Evolutionary conservation across 1,140 invertebrate genomes (phyloP).

Genomic region (Formica exsecta): DNA sequence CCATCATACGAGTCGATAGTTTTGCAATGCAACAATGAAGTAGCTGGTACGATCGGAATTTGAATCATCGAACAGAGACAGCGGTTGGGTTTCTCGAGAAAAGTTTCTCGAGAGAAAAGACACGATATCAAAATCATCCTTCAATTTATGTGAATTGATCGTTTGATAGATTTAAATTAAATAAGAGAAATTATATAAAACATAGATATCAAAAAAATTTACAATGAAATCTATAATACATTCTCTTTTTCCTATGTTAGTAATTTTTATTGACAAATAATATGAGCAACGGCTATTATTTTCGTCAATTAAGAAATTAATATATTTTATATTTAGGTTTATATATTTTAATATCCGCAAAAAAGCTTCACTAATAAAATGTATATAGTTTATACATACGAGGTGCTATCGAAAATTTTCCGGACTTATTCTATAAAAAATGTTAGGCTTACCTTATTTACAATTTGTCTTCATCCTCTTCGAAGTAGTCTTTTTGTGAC

Average conservation of each 20-base stretch:
- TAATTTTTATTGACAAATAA: neutral
- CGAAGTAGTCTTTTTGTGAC: too few relatives aligned
- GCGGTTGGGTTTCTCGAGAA: slow-evolving; percentile 6
- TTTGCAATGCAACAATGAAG: slow-evolving; percentile 63
- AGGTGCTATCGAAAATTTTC: too few relatives aligned
- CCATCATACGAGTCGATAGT: slow-evolving; percentile 56
- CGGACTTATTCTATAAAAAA: too few relatives aligned
- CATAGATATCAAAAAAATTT: neutral
- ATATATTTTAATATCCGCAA: neutral
- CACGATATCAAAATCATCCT: neutral
- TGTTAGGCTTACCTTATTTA: too few relatives aligned
- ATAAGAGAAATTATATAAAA: neutral
- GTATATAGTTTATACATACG: neutral
- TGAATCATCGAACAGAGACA: neutral
- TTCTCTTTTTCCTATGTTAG: neutral
- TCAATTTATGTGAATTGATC: neutral
- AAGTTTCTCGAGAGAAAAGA: slow-evolving; percentile 15
- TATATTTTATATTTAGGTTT: neutral
- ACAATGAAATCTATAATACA: neutral
- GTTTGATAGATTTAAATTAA: neutral
- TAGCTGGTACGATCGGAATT: slow-evolving; percentile 34
- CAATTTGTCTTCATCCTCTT: too few relatives aligned
- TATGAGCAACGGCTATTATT: neutral
- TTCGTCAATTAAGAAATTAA: neutral
- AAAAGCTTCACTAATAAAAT: neutral